Percentiles rank a stretch among this genome's conserved stretches.
These are phyloP conservation scores for Polia nebulosa DNA, from an alignment of 2,888 invertebrate species.

Conservation along the genomic window DNA sequence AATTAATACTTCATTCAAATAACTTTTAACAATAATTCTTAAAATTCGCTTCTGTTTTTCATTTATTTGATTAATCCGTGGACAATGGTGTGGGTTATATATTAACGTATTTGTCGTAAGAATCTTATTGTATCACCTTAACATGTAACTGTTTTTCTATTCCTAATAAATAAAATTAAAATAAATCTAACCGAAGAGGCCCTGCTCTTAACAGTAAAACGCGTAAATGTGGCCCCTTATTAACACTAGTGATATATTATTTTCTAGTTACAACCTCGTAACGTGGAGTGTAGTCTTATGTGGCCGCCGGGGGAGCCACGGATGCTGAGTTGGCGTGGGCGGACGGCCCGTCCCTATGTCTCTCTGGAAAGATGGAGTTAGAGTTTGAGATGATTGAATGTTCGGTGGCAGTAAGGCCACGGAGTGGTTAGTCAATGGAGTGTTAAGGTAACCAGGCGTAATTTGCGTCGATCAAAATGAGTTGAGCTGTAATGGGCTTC, in stretches of 20 bases:
- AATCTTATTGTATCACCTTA: too few relatives aligned
- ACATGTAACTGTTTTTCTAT: too few relatives aligned
- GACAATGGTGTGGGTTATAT: too few relatives aligned
- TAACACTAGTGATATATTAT: conserved; percentile 58
- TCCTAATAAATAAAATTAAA: too few relatives aligned
- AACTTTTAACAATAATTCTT: too few relatives aligned
- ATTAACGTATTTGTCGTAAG: too few relatives aligned
- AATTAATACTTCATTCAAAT: too few relatives aligned
- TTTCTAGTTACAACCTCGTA: conserved; percentile 61
- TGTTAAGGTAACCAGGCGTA: conserved; percentile 24
- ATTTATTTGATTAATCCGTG: too few relatives aligned
- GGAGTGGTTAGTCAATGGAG: conserved; percentile 35
- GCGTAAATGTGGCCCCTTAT: conserved; percentile 53
- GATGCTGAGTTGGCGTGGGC: conserved; percentile 35
- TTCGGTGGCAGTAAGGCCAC: not conserved
- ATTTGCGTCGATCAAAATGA: conserved; percentile 8
- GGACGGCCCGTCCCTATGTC: conserved; percentile 66
- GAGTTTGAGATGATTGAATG: not conserved
- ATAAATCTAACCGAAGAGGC: conserved; percentile 31
- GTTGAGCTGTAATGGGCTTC: not conserved
- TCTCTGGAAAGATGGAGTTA: conserved; percentile 65
- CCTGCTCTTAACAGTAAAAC: conserved; percentile 23
- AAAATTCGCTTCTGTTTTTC: too few relatives aligned
- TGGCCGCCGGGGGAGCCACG: conserved; percentile 34
- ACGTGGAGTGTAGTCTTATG: conserved; percentile 46